Base-by-base conservation (phyloP, 1,140 invertebrate genomes). In the Centruroides vittatus region DNA sequence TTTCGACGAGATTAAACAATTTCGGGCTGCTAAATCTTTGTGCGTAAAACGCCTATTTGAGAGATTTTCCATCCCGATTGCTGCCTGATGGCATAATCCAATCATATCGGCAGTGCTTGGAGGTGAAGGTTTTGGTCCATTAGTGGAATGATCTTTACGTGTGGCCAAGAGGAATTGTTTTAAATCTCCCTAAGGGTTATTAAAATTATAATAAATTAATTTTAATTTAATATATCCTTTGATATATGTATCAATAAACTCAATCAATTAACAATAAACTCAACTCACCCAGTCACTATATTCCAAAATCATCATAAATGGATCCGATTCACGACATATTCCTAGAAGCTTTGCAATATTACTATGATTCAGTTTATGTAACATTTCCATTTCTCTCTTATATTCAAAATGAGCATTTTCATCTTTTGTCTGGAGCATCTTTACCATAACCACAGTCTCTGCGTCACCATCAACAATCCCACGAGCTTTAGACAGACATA, bases 91-190 rank as follows among this genome's bases (percentile, higher is more conserved):
- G 3, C 82, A 80, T 5, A 91, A 76, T 0, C 82, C 79, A 1
- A 88, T 73, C 52, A 84, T 82, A 73, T 93, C 89, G 8, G 80
- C 73, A 0, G 81, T 76, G 2, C 81, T 81, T 1, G 92, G 72
- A 35, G 84, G 81, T 0, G 83, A 81, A 4, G 82, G 78, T 8
- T 68, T 59, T 41, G 69, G 73, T 55, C 72, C 68, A 59, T 72
- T 73, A 36, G 71, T 60, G 8, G 41, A 41, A 41, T 8, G 78
- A 79, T 71, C 83, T 87, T 0, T 85, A 34, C 82, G 76, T 0
- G 90, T 93, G 5, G 91, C 88, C 55, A 89, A 74, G n/a, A 95
- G 76, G 74, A 93, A 94, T 71, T 90, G 89, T 67, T 94, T 95
- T 56, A 94, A 76, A 73, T 94, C 91, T n/a, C 91, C 92, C 86